Evolutionary conservation across 2,797 vertebrate species (phyloP), one percentile per base, ranked within the genome.

Genomic region (Sebastolobus alascanus): DNA sequence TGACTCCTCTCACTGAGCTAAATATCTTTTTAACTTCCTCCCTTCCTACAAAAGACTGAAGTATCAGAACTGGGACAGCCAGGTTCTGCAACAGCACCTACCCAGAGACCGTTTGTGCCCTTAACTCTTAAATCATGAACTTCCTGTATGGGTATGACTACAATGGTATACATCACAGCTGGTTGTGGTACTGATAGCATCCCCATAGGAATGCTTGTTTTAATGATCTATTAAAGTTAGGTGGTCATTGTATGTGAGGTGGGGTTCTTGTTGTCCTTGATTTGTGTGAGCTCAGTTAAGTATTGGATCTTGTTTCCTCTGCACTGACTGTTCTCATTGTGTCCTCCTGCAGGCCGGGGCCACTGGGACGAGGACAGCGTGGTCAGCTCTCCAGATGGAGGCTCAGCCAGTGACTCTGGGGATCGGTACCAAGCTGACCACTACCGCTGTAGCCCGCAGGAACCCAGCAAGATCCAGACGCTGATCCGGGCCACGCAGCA

Each of bases 301-400:
- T 37, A 10, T 10, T 55, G 20, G 10, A 35, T 69, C 31, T 54
- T n/a, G 43, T 67, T 54, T 55, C 50, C 38, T 54, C n/a, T 55
- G 9, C 7, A 8, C 61, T 80, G n/a, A 79, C 43, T n/a, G 55
- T 64, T 70, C 3, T 69, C 27, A 7, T 68, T 75, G 50, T 70
- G 76, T 89, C 82, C 33, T 33, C 20, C 54, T 92, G 68, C 92
- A 99, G 98, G 96, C 63, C 95, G 96, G 90, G 95, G 95, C 87
- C 97, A 97, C 78, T 99, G 98, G 98, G 98, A 99, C 33, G 97
- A 99, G 94, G 98, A 99, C 69, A 98, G 98, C 22, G 94, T 95
- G 7, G 97, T 98, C 90, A 99, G 98, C 90, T 99, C 98, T 54
- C 97, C 98, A 10, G 98, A 99, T n/a, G 97, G 96, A 2, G 97